Percentiles rank a stretch among this genome's conserved stretches.
phyloP scores from a whole-genome alignment of 2,113 vertebrate species.

The Rousettus leschenaultii region DNA sequence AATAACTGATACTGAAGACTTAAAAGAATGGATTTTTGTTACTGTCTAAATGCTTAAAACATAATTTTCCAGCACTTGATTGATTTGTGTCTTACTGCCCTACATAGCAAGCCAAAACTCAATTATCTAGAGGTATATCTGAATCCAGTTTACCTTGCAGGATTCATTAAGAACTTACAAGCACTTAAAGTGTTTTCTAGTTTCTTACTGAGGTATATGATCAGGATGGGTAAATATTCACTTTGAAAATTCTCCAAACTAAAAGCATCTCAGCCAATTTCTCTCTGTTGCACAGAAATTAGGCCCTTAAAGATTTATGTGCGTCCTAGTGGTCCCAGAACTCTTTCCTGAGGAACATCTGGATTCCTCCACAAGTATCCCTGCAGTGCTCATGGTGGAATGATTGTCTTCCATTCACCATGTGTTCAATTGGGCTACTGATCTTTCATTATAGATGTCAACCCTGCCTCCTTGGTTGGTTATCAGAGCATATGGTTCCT shows the following conservation, averaged over 20 bases:
- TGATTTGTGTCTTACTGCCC: neutral
- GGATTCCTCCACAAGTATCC: neutral
- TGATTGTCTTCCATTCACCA: neutral
- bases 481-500: neutral
- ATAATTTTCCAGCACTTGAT: neutral
- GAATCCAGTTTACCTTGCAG: neutral
- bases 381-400: neutral
- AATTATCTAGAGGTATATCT: neutral
- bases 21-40: neutral
- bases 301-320: neutral
- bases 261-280: neutral
- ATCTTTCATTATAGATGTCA: neutral
- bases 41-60: neutral
- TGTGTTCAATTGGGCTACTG: neutral
- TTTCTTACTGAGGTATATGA: neutral
- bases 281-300: neutral
- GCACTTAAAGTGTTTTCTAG: neutral
- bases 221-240: neutral
- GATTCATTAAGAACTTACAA: neutral
- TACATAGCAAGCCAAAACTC: neutral
- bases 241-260: neutral
- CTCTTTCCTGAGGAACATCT: neutral
- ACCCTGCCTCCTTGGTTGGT: neutral
- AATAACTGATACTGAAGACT: neutral
- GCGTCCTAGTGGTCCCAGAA: neutral